These are phyloP conservation scores for Pheosia tremula DNA, from an alignment of 2,888 invertebrate genomes.

Conservation along the genomic window DNA sequence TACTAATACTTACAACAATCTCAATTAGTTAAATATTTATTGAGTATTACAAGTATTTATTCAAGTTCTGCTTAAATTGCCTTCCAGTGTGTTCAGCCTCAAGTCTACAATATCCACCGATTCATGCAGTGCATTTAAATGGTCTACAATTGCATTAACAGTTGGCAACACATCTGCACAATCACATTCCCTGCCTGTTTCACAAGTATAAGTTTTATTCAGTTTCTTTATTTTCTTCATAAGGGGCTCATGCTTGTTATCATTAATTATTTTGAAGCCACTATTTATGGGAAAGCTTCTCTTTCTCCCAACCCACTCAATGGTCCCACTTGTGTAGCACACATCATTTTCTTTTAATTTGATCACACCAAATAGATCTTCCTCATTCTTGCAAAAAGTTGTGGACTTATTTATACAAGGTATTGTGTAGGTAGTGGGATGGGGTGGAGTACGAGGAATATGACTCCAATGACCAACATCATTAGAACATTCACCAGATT, in stretches of 20 bases:
- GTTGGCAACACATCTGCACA: slow-evolving; percentile 77
- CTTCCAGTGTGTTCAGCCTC: slow-evolving; percentile 80
- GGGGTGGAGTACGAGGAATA: slow-evolving; percentile 69
- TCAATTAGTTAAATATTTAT: slow-evolving; percentile 11
- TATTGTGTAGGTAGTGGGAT: slow-evolving; percentile 62
- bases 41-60: slow-evolving; percentile 10
- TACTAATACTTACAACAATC: background rate
- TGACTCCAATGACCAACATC: slow-evolving; percentile 71
- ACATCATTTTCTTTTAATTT: slow-evolving; percentile 74
- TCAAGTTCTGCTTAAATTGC: slow-evolving; percentile 52
- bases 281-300: slow-evolving; percentile 72
- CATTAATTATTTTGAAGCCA: slow-evolving; percentile 72
- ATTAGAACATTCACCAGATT: slow-evolving; percentile 34
- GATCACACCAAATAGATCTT: slow-evolving; percentile 74
- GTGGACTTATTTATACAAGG: slow-evolving; percentile 56
- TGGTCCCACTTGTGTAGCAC: slow-evolving; percentile 77
- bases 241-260: slow-evolving; percentile 47
- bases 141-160: slow-evolving; percentile 81
- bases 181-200: slow-evolving; percentile 58
- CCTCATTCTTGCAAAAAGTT: slow-evolving; percentile 38
- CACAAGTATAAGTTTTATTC: slow-evolving; percentile 48
- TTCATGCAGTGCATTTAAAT: slow-evolving; percentile 83
- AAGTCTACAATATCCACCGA: slow-evolving; percentile 83
- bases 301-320: slow-evolving; percentile 79
- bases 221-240: slow-evolving; percentile 54